Base-by-base conservation (phyloP, 92 coral and sea anemone species). In the Diadumene lineata region DNA sequence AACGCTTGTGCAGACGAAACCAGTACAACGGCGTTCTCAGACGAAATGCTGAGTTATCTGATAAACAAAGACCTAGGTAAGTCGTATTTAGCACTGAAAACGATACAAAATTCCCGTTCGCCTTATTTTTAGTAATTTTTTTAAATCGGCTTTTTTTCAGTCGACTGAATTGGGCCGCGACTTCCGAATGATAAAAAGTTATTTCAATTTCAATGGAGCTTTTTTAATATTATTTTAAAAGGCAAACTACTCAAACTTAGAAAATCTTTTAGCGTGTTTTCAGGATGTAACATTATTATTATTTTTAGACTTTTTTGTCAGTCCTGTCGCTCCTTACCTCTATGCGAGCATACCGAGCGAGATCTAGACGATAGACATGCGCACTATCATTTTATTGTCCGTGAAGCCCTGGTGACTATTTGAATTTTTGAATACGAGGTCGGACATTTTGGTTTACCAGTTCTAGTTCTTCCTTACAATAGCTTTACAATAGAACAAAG, bases 31-130 rank as follows among this genome's bases (percentile, higher is more conserved):
- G 62, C 25, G 6, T 10, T 56, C 21, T 56, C 62, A 56, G 62
- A 56, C 13, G 62, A 56, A 56, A 56, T 56, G 53, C 25, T 56
- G 9, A 56, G 6, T 21, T 56, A 8, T n/a, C 62, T 56, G 13
- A 56, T 56, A 11, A 8, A 18, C 23, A 56, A 56, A n/a, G 62
- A 56, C 62, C 62, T 56, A 6, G 62, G 62, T 56, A 56, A 56
- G 62, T 56, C 9, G 22, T 56, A n/a, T n/a, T 21, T 11, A 11
- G 9, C 13, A 11, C 4, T 56, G 22, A 56, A 8, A 8, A 56
- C 6, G 21, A 9, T 11, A 4, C 62, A 56, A 21, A 8, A 9
- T 44, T 44, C 21, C 21, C 62, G 13, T 56, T 8, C 9, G 22
- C 62, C 17, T 56, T 6, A 56, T 11, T 6, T n/a, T 4, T 6